phyloP scores from a whole-genome alignment of 1,140 invertebrate species.

The Leptinotarsa undecemlineata region DNA sequence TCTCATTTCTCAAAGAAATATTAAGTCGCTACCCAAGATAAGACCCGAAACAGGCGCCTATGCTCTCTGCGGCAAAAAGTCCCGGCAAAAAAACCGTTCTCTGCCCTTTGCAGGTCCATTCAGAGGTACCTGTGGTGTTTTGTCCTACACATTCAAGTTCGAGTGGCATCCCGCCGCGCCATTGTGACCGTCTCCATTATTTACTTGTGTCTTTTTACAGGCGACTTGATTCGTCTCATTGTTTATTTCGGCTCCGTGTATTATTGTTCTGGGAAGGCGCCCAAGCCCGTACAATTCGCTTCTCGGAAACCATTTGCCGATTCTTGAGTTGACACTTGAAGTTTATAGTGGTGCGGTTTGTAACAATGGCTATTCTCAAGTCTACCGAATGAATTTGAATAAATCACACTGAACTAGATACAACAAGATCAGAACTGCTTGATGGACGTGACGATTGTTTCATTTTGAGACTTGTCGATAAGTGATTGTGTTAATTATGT shows the following conservation, averaged over 20 bases:
- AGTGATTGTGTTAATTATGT: too few relatives aligned
- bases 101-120: slow-evolving; percentile 24
- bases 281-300: background rate
- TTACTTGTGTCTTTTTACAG: slow-evolving; percentile 30
- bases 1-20: background rate
- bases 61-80: background rate
- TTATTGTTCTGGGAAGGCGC: slow-evolving; percentile 27
- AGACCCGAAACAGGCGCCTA: background rate
- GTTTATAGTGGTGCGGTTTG: slow-evolving; percentile 5
- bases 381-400: too few relatives aligned
- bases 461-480: too few relatives aligned
- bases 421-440: too few relatives aligned
- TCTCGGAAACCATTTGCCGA: slow-evolving; percentile 21
- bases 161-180: slow-evolving; percentile 31
- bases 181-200: slow-evolving; percentile 35
- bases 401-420: too few relatives aligned
- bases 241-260: slow-evolving; percentile 32
- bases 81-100: background rate
- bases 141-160: slow-evolving; percentile 29
- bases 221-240: slow-evolving; percentile 30
- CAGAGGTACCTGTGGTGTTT: slow-evolving; percentile 28
- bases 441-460: too few relatives aligned
- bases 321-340: slow-evolving; percentile 11
- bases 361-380: too few relatives aligned
- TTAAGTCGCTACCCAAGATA: background rate